These are phyloP conservation scores for Sebastes glaucus DNA, from an alignment of 2,797 vertebrate genomes.

Conservation along the genomic window DNA sequence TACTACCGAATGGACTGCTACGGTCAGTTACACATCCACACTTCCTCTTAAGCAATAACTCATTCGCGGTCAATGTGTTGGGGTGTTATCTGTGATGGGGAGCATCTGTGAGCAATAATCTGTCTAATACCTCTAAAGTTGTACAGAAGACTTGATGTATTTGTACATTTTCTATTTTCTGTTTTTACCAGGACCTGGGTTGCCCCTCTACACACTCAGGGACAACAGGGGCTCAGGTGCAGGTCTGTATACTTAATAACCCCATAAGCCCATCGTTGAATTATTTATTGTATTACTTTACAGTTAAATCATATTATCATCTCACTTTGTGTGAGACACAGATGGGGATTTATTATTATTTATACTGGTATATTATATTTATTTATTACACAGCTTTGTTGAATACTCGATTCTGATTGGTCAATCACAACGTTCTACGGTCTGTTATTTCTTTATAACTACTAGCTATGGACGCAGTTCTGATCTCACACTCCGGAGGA, in stretches of 20 bases:
- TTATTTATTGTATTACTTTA: not conserved
- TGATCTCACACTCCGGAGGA: too few species aligned
- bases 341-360: not conserved
- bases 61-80: constrained; percentile 11
- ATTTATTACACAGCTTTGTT: too few species aligned
- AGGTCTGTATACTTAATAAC: constrained; percentile 63
- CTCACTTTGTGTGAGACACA: not conserved
- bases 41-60: constrained; percentile 42
- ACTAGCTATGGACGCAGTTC: too few species aligned
- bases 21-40: constrained; percentile 84
- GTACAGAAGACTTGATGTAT: not conserved
- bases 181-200: constrained; percentile 87
- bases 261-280: too few species aligned
- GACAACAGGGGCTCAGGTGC: constrained; percentile 76
- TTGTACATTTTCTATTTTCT: constrained; percentile 28
- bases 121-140: not conserved
- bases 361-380: not conserved
- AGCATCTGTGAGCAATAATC: constrained; percentile 24
- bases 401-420: too few species aligned
- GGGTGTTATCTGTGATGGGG: not conserved
- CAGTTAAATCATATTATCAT: not conserved
- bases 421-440: too few species aligned
- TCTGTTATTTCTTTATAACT: too few species aligned
- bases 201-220: constrained; percentile 86
- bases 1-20: constrained; percentile 92